Evolutionary conservation across 2,113 vertebrate species (phyloP).

Genomic region (Hippocampus zosterae): DNA sequence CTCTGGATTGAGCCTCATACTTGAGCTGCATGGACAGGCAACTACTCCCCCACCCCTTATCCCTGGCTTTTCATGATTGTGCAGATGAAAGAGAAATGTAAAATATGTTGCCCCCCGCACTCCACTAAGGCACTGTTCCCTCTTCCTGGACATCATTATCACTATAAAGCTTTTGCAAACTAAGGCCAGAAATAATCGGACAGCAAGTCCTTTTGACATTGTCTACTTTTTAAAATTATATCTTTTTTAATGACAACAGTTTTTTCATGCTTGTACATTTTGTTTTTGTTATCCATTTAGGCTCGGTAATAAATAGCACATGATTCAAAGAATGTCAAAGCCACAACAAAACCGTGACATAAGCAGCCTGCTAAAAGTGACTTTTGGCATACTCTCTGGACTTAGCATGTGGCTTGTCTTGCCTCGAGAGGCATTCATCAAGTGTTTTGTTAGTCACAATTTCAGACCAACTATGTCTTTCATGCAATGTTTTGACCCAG

Average conservation of each 20-base stretch:
- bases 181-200: conserved; percentile 31
- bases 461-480: conserved; percentile 57
- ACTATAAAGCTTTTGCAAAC: conserved; percentile 53
- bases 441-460: conserved; percentile 58
- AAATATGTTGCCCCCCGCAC: conserved; percentile 16
- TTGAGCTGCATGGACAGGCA: conserved; percentile 24
- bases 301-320: conserved; percentile 48
- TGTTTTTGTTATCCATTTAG: conserved; percentile 50
- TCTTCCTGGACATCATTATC: conserved; percentile 58
- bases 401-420: conserved; percentile 56
- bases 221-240: conserved; percentile 12
- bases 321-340: conserved; percentile 44
- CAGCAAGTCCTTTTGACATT: conserved; percentile 36
- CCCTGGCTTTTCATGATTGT: conserved; percentile 32
- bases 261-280: conserved; percentile 48
- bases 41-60: conserved; percentile 29
- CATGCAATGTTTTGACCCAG: conserved; percentile 41
- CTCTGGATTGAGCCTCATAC: conserved; percentile 21
- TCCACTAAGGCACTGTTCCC: conserved; percentile 24
- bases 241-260: conserved; percentile 38
- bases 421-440: conserved; percentile 58
- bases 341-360: conserved; percentile 46
- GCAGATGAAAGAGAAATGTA: conserved; percentile 46
- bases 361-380: conserved; percentile 47
- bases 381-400: conserved; percentile 42